Conservation (phyloP, 2,113 vertebrate genomes). For the Fulmarus glacialis region DNA sequence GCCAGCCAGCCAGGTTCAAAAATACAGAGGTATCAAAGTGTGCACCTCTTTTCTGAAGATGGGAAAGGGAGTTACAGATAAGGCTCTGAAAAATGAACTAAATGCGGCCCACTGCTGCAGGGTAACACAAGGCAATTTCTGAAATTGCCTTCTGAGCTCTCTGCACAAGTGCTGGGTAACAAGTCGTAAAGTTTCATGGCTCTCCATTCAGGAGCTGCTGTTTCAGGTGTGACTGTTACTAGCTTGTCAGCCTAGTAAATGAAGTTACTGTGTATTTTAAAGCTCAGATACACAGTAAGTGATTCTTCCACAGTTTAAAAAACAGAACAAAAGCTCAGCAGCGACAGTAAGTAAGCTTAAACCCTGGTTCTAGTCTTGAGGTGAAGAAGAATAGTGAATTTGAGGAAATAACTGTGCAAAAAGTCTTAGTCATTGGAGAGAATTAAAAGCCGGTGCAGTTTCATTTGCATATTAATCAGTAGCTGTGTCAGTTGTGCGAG, state of each 20-base stretch:
- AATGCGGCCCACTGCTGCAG: background rate
- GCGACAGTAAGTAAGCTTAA: background rate
- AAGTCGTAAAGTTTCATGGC: background rate
- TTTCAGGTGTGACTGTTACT: background rate
- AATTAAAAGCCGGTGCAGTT: background rate
- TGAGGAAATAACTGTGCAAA: background rate
- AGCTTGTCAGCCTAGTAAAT: background rate
- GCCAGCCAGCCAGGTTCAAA: background rate
- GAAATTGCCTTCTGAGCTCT: background rate
- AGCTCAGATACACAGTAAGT: background rate
- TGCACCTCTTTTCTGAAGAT: background rate
- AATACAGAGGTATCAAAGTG: background rate
- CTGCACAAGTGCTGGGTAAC: background rate
- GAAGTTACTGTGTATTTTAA: background rate
- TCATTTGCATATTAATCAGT: background rate
- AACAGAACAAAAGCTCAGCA: accelerated
- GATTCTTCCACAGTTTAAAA: background rate
- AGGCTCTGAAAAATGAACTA: background rate
- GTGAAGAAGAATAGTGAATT: background rate
- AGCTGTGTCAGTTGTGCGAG: background rate
- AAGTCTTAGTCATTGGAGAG: background rate
- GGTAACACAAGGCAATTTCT: background rate
- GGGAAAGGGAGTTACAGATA: background rate
- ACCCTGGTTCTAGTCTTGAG: background rate
- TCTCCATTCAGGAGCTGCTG: background rate